phyloP scores from a whole-genome alignment of 2,888 invertebrate species.

The Nomada goodeniana region DNA sequence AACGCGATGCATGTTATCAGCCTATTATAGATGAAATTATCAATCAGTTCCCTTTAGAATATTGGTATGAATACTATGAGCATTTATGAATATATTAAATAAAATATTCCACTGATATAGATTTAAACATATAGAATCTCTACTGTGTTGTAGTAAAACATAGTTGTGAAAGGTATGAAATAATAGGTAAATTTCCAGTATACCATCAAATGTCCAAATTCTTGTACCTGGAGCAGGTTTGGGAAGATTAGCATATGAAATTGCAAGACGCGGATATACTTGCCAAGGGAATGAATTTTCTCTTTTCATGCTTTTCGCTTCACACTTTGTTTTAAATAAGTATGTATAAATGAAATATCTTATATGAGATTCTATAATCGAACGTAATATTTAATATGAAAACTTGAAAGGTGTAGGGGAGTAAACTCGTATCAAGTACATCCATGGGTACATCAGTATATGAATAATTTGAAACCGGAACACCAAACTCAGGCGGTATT shows the following conservation, averaged over 20 bases:
- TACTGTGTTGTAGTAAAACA: slow-evolving; percentile 28
- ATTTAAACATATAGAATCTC: slow-evolving; percentile 11
- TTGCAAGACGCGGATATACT: slow-evolving; percentile 94
- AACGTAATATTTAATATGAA: slow-evolving; percentile 3
- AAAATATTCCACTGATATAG: slow-evolving; percentile 2
- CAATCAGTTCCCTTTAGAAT: slow-evolving; percentile 88
- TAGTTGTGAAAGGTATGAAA: slow-evolving; percentile 71
- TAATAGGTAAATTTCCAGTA: slow-evolving; percentile 80
- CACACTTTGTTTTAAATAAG: slow-evolving; percentile 97
- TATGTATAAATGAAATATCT: slow-evolving; percentile 81
- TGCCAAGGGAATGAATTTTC: slow-evolving; percentile 99
- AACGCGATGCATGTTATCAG: slow-evolving; percentile 94
- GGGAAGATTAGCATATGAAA: slow-evolving; percentile 96
- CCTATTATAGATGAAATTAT: slow-evolving; percentile 95
- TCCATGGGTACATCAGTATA: slow-evolving; percentile 98
- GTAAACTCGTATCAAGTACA: slow-evolving; percentile 92
- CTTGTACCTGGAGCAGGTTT: slow-evolving; percentile 98
- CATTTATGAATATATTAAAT: slow-evolving; percentile 1
- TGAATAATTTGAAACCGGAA: slow-evolving; percentile 92
- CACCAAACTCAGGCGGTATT: slow-evolving; percentile 92
- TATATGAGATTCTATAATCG: background rate
- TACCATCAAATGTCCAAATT: slow-evolving; percentile 87
- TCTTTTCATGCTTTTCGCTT: slow-evolving; percentile 98
- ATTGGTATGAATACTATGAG: slow-evolving; percentile 82
- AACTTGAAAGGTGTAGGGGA: slow-evolving; percentile 85